A percentile compares a stretch with the other conserved stretches of the same genome.
These are phyloP conservation scores for Emmelina monodactyla DNA, from an alignment of 2,888 invertebrate species.

Conservation along the genomic window DNA sequence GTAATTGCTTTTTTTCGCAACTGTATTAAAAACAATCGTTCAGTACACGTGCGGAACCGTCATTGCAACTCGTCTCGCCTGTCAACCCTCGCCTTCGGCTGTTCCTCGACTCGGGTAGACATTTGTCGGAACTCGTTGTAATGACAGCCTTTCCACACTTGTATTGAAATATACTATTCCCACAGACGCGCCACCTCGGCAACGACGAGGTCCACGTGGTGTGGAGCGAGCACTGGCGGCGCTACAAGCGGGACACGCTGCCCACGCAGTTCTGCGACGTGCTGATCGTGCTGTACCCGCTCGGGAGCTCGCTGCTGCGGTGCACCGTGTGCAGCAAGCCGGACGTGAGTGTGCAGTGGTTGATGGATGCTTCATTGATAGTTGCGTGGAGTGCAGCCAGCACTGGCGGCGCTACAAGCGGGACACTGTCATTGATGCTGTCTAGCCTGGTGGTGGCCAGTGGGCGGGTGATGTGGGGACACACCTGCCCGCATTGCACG, in stretches of 20 bases:
- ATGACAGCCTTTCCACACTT: too few relatives aligned
- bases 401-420: constrained; percentile 94
- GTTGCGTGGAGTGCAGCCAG: constrained; percentile 94
- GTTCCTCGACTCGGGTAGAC: too few relatives aligned
- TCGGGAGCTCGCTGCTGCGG: constrained; percentile 84
- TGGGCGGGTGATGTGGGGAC: too few relatives aligned
- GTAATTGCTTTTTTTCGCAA: too few relatives aligned
- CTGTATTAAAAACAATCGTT: too few relatives aligned
- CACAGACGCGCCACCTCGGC: constrained; percentile 87
- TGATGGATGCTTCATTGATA: not conserved
- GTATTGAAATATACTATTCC: too few relatives aligned
- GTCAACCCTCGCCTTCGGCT: too few relatives aligned
- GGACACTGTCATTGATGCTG: constrained; percentile 68
- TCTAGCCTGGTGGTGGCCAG: too few relatives aligned
- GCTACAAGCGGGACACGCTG: constrained; percentile 95
- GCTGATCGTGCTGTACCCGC: constrained; percentile 93
- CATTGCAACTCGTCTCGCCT: too few relatives aligned
- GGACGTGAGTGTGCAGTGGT: constrained; percentile 72
- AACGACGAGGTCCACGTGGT: constrained; percentile 99
- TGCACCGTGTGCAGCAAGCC: constrained; percentile 88
- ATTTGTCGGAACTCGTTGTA: too few relatives aligned
- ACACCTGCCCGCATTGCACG: too few relatives aligned
- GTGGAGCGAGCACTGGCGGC: constrained; percentile 97
- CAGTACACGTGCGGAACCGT: too few relatives aligned
- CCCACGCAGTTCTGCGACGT: constrained; percentile 99